Conservation (phyloP, 2,113 vertebrate species). For the Neolamprologus toae region DNA sequence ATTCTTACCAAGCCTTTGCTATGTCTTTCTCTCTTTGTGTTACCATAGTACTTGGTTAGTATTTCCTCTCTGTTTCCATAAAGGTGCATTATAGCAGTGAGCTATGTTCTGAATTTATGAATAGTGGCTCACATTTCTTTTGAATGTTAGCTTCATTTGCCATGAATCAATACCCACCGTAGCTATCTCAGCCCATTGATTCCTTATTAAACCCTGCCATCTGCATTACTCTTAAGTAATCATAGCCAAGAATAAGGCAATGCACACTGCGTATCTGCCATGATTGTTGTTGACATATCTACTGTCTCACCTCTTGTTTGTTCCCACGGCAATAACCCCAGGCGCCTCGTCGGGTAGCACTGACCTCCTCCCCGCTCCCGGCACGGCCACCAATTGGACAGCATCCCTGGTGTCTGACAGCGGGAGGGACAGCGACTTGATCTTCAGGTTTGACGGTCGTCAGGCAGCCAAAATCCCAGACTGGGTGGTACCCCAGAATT, state of each 20-base stretch:
- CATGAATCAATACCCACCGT: constrained; percentile 50
- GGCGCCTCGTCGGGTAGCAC: constrained; percentile 93
- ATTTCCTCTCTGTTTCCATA: background rate
- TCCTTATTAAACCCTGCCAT: constrained; percentile 50
- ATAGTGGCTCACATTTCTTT: constrained; percentile 4
- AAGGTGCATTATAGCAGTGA: background rate
- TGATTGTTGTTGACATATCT: constrained; percentile 46
- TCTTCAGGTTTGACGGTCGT: constrained; percentile 91
- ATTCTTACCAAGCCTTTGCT: background rate
- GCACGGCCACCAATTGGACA: constrained; percentile 86
- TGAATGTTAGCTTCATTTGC: constrained; percentile 53
- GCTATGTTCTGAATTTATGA: background rate
- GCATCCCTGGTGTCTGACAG: constrained; percentile 83
- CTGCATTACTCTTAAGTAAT: constrained; percentile 49
- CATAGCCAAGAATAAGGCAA: constrained; percentile 53
- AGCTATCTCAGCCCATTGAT: constrained; percentile 50
- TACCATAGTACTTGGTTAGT: background rate
- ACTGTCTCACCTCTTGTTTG: constrained; percentile 3
- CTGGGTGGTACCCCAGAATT: constrained; percentile 88
- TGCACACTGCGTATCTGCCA: background rate
- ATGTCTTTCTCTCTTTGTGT: background rate
- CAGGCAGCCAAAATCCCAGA: constrained; percentile 95
- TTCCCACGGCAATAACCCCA: constrained; percentile 40
- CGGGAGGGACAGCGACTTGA: constrained; percentile 78
- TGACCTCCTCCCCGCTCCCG: constrained; percentile 87